A percentile compares a stretch with the other conserved stretches of the same genome.
These are phyloP conservation scores for Epizoanthus illoricatus DNA, from an alignment of 92 coral and sea anemone species.

Conservation along the genomic window DNA sequence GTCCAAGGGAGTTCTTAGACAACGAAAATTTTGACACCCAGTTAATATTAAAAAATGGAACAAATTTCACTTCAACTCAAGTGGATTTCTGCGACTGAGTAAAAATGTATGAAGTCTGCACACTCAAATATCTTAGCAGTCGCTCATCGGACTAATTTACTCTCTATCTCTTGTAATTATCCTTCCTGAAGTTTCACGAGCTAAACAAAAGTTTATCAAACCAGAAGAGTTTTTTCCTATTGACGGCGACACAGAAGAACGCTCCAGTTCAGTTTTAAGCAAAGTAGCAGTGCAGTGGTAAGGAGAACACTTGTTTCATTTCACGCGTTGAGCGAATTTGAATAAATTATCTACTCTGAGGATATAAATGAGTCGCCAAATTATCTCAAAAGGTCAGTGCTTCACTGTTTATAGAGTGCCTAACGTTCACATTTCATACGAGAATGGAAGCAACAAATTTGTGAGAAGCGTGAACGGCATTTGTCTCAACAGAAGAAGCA, in stretches of 20 bases:
- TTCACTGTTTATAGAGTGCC: background rate
- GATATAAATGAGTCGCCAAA: too few species aligned
- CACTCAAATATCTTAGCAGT: conserved; percentile 32
- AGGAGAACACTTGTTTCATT: too few species aligned
- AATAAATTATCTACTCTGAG: too few species aligned
- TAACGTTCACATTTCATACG: background rate
- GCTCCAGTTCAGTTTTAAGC: too few species aligned
- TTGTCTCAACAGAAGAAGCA: background rate
- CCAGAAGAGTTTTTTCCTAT: too few species aligned
- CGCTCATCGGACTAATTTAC: conserved; percentile 6
- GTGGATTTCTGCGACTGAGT: conserved; percentile 5
- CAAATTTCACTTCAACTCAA: conserved; percentile 28
- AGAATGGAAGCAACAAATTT: background rate
- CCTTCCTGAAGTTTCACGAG: background rate
- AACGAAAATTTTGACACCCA: conserved; percentile 34
- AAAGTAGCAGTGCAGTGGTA: too few species aligned
- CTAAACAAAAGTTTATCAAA: background rate
- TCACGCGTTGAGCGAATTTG: too few species aligned
- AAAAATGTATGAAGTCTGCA: conserved; percentile 15
- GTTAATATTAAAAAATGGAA: conserved; percentile 37
- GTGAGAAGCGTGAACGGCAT: background rate
- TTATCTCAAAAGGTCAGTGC: background rate
- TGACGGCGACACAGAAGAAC: too few species aligned
- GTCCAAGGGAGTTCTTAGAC: conserved; percentile 40
- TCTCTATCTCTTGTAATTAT: background rate